These are phyloP conservation scores for Aethes cnicana DNA, from an alignment of 2,888 invertebrate genomes.

Conservation along the genomic window DNA sequence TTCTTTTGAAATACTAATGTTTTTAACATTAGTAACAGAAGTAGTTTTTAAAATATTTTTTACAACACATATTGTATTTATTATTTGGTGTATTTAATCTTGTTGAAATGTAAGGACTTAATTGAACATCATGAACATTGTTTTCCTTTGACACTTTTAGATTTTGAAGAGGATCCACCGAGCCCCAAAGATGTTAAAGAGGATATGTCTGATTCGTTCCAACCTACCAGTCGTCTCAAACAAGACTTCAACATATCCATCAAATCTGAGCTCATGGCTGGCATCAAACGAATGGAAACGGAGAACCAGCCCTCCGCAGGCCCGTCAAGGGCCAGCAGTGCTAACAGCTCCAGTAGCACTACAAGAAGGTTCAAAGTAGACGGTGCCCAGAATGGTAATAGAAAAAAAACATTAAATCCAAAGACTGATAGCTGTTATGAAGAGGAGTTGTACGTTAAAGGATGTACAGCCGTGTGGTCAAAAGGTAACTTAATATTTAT, in stretches of 20 bases:
- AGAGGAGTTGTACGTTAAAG: conserved; percentile 94
- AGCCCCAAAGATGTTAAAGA: conserved; percentile 55
- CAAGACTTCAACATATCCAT: conserved; percentile 74
- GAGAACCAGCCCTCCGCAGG: conserved; percentile 48
- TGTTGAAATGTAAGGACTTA: no score
- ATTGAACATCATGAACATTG: not conserved
- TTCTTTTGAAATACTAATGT: no score
- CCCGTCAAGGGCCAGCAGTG: conserved; percentile 62
- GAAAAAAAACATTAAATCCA: conserved; percentile 55
- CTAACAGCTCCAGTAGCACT: conserved; percentile 74
- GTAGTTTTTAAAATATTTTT: no score
- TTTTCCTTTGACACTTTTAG: conserved; percentile 41
- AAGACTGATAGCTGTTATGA: conserved; percentile 83
- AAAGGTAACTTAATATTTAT: conserved; percentile 81
- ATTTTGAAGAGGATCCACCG: conserved; percentile 54
- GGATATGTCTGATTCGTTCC: conserved; percentile 66
- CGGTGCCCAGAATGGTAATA: conserved; percentile 42
- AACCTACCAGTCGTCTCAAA: conserved; percentile 67
- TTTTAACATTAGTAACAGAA: no score
- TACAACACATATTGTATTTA: no score
- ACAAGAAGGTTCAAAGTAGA: conserved; percentile 70
- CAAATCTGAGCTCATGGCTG: conserved; percentile 63
- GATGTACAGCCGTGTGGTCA: conserved; percentile 92
- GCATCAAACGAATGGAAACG: conserved; percentile 57
- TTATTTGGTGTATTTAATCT: no score